Base-by-base conservation (phyloP, 2,113 vertebrate genomes). In the Prunella fulvescens region DNA sequence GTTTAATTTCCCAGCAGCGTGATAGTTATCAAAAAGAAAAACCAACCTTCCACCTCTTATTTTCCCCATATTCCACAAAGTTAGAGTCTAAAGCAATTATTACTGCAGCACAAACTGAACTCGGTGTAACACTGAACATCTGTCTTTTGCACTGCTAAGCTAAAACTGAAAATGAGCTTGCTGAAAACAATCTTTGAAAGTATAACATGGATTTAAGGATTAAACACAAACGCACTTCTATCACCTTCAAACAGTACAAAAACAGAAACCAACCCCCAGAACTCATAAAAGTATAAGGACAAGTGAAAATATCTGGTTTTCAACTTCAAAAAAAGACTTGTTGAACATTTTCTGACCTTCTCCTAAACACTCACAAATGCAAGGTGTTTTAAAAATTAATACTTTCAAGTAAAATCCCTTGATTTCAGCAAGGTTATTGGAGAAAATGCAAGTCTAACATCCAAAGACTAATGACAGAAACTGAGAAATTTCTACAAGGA, bases 1-100 rank as follows among this genome's bases (percentile, higher is more conserved):
- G 45, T 72, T 93, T 93, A 88, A 93, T 92, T 96, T 95, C 81
- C 88, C 91, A 94, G 47, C 40, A 87, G 35, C 16, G 2, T 72
- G 80, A 91, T 94, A 72, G 37, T 87, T 80, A 97, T 93, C 69
- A 83, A 84, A 90, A 40, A 60, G 45, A 67, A 82, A 67, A 51
- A 56, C 13, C 61, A 88, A 74, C 92, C 72, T 90, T 86, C 72
- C 37, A 74, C 58, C 64, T 40, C 24, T 74, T 14, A 8, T 80
- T 78, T 94, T 87, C 51, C 74, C 88, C 84, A 29, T 78, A 67
- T 42, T 90, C 64, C 40, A 74, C 64, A 29, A 86, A 92, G 81
- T 70, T 88, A 17, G 44, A 78, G 25, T 19, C 57, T 26, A 67
- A 77, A 86, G 71, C 40, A 88, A 88, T 95, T 90, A 91, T 82